Evolutionary conservation across 2,888 invertebrate genomes (phyloP).

Genomic region (Amorpha juglandis): DNA sequence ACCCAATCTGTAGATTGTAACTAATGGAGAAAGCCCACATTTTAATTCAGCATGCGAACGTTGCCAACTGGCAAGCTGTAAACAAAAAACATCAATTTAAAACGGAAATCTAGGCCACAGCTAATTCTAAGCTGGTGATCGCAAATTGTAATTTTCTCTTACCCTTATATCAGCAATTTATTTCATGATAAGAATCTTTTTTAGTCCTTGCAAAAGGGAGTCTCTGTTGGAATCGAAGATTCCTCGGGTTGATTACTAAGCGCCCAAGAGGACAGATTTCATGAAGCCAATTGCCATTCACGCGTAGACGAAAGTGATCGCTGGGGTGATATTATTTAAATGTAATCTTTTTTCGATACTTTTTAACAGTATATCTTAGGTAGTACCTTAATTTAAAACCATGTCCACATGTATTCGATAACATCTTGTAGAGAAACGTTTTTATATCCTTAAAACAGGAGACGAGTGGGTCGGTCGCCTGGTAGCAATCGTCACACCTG

Average conservation of each 20-base stretch:
- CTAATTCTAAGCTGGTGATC: constrained; percentile 70
- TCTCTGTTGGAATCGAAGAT: constrained; percentile 74
- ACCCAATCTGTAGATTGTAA: constrained; percentile 7
- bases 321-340: constrained; percentile 83
- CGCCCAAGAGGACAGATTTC: constrained; percentile 80
- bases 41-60: constrained; percentile 40
- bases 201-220: constrained; percentile 76
- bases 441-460: too few species aligned
- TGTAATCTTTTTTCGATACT: constrained; percentile 83
- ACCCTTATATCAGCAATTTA: constrained; percentile 71
- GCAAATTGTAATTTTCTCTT: constrained; percentile 77
- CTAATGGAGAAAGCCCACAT: constrained; percentile 27
- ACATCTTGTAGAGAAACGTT: not conserved
- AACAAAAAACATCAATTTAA: constrained; percentile 39
- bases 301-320: constrained; percentile 78
- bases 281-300: constrained; percentile 76
- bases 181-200: constrained; percentile 78
- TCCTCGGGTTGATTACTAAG: constrained; percentile 76
- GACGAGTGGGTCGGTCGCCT: too few species aligned
- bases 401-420: constrained; percentile 7
- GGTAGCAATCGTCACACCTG: too few species aligned
- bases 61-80: constrained; percentile 35
- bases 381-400: constrained; percentile 41
- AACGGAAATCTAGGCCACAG: constrained; percentile 49
- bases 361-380: constrained; percentile 60